These are phyloP conservation scores for Alauda arvensis DNA, from an alignment of 2,797 vertebrate species.

Conservation along the genomic window DNA sequence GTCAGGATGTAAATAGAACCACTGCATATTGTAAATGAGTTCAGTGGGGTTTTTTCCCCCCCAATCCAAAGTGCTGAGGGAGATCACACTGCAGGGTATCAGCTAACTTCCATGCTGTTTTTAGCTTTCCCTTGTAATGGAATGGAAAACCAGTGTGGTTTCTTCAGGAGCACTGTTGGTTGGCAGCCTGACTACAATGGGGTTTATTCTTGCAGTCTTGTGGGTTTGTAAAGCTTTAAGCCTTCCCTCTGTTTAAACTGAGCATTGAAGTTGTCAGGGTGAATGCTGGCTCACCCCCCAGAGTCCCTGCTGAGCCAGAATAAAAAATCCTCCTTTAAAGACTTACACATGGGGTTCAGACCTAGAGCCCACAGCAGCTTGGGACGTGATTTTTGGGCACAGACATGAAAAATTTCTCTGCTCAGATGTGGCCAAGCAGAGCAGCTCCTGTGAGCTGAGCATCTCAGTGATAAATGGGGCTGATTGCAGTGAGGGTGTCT, in stretches of 20 bases:
- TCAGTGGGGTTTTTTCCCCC: neutral
- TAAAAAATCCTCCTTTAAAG: neutral
- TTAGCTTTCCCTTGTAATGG: constrained; percentile 10
- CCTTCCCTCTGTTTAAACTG: neutral
- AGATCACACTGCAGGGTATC: constrained; percentile 6
- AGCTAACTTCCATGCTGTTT: neutral
- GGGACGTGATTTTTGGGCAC: neutral
- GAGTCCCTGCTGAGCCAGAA: neutral
- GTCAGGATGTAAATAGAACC: constrained; percentile 25
- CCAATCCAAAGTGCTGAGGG: neutral
- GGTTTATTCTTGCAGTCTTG: neutral
- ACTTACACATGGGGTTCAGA: neutral
- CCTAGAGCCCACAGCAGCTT: neutral
- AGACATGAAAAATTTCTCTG: neutral
- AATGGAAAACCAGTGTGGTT: constrained; percentile 31
- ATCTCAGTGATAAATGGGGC: neutral
- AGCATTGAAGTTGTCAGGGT: neutral
- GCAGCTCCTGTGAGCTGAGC: neutral
- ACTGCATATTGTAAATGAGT: neutral
- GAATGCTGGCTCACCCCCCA: neutral
- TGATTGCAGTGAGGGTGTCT: neutral
- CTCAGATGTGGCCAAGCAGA: neutral
- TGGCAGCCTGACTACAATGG: neutral
- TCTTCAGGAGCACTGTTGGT: neutral
- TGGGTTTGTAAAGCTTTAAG: neutral